Evolutionary conservation across 2,888 invertebrate genomes (phyloP).

Genomic region (Melanotus villosus): DNA sequence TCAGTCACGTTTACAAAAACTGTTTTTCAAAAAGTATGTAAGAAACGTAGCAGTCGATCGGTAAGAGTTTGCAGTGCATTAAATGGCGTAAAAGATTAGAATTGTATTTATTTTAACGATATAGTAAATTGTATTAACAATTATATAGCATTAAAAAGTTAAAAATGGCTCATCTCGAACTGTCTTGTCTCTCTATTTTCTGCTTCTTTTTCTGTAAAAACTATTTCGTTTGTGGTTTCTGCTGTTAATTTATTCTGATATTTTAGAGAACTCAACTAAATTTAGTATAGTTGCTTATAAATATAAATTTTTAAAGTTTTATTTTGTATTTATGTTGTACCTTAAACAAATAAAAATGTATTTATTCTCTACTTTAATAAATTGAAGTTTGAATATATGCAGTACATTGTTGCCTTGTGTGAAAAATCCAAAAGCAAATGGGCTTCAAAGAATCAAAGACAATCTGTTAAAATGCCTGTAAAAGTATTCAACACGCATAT

Average conservation of each 20-base stretch:
- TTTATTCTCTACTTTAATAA: conserved; percentile 40
- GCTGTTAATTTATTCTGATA: conserved; percentile 2
- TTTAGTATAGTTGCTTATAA: conserved; percentile 5
- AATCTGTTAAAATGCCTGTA: no score
- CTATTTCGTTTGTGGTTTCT: conserved; percentile 9
- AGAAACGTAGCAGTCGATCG: conserved; percentile 23
- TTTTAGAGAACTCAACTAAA: neutral
- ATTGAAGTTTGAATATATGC: conserved; percentile 18
- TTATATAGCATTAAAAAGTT: conserved; percentile 48
- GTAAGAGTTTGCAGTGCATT: conserved; percentile 29
- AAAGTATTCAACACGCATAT: no score
- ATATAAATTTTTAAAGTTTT: conserved; percentile 32
- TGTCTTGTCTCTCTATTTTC: neutral
- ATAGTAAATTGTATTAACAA: conserved; percentile 50
- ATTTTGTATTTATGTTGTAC: conserved; percentile 41
- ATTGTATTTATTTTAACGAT: conserved; percentile 46
- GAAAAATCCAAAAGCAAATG: no score
- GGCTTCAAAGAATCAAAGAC: no score
- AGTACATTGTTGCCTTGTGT: no score
- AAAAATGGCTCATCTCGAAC: conserved; percentile 1
- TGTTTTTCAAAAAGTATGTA: neutral
- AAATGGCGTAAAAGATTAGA: conserved; percentile 10
- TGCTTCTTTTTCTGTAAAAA: neutral
- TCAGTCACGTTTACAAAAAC: conserved; percentile 34
- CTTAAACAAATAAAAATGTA: conserved; percentile 43